A percentile compares a stretch with the other conserved stretches of the same genome.
These are phyloP conservation scores for Cathartes aura DNA, from an alignment of 2,113 vertebrate genomes.

Conservation along the genomic window DNA sequence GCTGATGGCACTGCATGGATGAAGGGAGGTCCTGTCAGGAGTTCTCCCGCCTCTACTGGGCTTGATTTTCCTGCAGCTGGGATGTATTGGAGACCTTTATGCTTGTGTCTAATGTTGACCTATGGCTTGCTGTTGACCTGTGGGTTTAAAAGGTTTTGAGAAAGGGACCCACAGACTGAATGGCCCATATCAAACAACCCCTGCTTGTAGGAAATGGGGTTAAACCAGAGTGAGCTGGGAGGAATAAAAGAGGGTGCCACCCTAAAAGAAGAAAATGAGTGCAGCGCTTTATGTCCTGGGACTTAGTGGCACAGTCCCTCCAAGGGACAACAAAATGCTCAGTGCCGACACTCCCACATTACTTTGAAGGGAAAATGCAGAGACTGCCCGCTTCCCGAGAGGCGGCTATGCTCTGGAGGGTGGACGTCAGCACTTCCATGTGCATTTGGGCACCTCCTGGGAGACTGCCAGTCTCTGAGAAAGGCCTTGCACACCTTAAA, in stretches of 20 bases:
- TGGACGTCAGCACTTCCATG: neutral
- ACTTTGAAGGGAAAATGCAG: neutral
- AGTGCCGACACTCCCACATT: neutral
- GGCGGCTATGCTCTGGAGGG: neutral
- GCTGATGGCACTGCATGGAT: neutral
- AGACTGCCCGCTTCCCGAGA: rapidly evolving
- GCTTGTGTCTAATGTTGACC: neutral
- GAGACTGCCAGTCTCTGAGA: conserved; percentile 5
- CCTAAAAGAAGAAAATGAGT: neutral
- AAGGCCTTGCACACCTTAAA: neutral
- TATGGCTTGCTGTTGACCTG: neutral
- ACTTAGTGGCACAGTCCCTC: neutral
- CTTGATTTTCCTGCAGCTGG: neutral
- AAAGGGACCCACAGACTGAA: neutral
- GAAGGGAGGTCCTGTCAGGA: neutral
- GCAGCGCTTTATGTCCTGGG: neutral
- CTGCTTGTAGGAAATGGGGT: neutral
- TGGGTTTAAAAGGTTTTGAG: neutral
- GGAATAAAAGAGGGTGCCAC: neutral
- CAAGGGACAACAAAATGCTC: neutral
- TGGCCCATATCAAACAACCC: neutral
- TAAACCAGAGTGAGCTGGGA: neutral
- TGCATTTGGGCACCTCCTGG: neutral
- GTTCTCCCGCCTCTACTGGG: neutral
- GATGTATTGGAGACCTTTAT: neutral